These are phyloP conservation scores for Myopa tessellatipennis DNA, from an alignment of 2,888 invertebrate species.

Conservation along the genomic window DNA sequence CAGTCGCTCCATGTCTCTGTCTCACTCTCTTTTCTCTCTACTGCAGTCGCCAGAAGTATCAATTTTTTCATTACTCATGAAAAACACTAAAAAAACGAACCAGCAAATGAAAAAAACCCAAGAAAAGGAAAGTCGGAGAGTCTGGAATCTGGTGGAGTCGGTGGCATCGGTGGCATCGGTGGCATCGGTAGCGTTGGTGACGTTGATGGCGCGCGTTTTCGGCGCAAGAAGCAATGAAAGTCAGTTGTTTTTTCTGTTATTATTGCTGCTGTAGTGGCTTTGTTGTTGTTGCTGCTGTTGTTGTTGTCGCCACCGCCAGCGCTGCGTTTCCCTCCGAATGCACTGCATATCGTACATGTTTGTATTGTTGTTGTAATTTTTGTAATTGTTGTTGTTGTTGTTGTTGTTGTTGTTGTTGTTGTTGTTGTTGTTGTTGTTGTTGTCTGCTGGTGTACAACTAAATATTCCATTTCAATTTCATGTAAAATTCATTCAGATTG, in stretches of 20 bases:
- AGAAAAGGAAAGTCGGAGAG: conserved; percentile 18
- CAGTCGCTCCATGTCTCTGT: background rate
- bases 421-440: conserved; percentile 21
- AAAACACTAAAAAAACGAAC: background rate
- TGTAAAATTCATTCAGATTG: conserved; percentile 36
- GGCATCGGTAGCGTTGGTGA: background rate
- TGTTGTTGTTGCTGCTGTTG: background rate
- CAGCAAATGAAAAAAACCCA: background rate
- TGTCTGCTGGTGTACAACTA: background rate
- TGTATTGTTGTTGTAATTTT: background rate
- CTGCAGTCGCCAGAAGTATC: background rate
- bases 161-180: no score
- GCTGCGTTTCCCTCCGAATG: no score
- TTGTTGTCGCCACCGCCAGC: background rate
- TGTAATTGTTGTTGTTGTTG: conserved; percentile 22
- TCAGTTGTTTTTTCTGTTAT: background rate
- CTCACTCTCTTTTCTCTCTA: background rate
- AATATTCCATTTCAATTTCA: conserved; percentile 35
- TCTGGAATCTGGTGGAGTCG: background rate
- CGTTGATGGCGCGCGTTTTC: background rate
- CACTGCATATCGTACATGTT: background rate
- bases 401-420: conserved; percentile 23
- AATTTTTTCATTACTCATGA: conserved; percentile 17
- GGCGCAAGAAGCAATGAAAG: conserved; percentile 24
- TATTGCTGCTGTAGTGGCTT: conserved; percentile 19